Percentiles rank a stretch among this genome's conserved stretches.
These are phyloP conservation scores for Orthosia incerta DNA, from an alignment of 2,888 invertebrate genomes.

Conservation along the genomic window DNA sequence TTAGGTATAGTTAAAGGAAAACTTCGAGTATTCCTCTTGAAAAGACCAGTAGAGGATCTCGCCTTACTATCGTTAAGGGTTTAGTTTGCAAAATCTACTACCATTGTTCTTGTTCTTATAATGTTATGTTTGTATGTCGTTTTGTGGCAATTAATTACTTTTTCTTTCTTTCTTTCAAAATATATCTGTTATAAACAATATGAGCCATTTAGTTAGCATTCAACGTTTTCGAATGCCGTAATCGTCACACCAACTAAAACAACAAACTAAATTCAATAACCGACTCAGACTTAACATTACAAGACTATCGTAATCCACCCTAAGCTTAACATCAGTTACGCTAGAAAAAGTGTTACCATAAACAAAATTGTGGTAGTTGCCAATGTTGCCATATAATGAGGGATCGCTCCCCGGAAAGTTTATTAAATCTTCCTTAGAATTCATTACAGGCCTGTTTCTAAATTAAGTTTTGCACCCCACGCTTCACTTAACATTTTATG, in stretches of 20 bases:
- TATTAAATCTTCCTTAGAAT: constrained; percentile 85
- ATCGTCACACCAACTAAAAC: background rate
- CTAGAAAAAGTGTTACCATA: constrained; percentile 70
- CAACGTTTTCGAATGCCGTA: background rate
- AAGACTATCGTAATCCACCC: constrained; percentile 58
- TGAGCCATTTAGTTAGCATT: background rate
- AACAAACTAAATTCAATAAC: constrained; percentile 21
- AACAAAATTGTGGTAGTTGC: constrained; percentile 73
- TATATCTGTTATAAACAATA: too few relatives aligned
- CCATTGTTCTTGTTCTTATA: too few relatives aligned
- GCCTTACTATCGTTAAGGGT: too few relatives aligned
- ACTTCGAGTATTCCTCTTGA: background rate
- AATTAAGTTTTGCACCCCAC: constrained; percentile 83
- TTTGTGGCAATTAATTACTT: too few relatives aligned
- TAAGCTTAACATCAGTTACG: constrained; percentile 64
- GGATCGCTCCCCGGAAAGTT: constrained; percentile 73
- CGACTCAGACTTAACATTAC: constrained; percentile 34
- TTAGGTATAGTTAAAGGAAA: background rate
- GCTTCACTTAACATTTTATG: constrained; percentile 77
- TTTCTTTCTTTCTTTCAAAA: too few relatives aligned
- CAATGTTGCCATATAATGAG: constrained; percentile 67
- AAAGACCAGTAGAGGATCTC: background rate
- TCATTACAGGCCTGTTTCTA: constrained; percentile 81
- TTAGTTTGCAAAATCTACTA: too few relatives aligned
- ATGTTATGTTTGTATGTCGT: too few relatives aligned